Evolutionary conservation across 2,797 vertebrate genomes (phyloP).

Genomic region (Leptodactylus fallax): DNA sequence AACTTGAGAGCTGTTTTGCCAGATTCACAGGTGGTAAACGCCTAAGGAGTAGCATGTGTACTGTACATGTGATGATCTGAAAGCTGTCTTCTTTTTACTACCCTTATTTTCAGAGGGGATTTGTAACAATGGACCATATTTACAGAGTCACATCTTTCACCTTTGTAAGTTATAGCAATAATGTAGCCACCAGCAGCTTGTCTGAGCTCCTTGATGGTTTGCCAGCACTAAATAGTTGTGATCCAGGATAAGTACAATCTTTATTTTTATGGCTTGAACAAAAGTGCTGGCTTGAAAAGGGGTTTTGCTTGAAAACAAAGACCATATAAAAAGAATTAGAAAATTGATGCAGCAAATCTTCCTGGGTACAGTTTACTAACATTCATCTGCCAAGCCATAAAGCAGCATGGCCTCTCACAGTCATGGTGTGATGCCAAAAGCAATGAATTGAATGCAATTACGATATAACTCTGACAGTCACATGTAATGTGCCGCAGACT

Average conservation of each 20-base stretch:
- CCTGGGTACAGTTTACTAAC: slow-evolving; percentile 23
- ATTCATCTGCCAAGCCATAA: slow-evolving; percentile 36
- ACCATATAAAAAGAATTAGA: slow-evolving; percentile 8
- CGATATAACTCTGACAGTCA: slow-evolving; percentile 12
- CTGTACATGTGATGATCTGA: no score
- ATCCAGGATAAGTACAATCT: slow-evolving; percentile 10
- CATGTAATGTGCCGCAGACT: not conserved
- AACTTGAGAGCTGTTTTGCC: no score
- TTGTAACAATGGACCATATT: not conserved
- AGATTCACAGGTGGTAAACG: no score
- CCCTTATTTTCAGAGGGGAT: not conserved
- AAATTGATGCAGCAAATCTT: slow-evolving; percentile 57
- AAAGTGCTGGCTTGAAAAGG: slow-evolving; percentile 13
- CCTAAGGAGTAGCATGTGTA: no score
- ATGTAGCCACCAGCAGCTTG: not conserved
- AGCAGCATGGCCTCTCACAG: slow-evolving; percentile 29
- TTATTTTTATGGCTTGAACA: slow-evolving; percentile 32
- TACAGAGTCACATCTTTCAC: not conserved
- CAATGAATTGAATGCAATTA: slow-evolving; percentile 20
- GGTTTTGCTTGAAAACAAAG: slow-evolving; percentile 28
- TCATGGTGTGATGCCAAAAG: slow-evolving; percentile 26
- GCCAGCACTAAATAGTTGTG: slow-evolving; percentile 9
- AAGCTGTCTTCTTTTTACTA: no score
- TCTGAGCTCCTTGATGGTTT: not conserved
- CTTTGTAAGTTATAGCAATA: not conserved